Evolutionary conservation across 2,113 vertebrate genomes (phyloP).

Genomic region (Drymodes brunneopygia): DNA sequence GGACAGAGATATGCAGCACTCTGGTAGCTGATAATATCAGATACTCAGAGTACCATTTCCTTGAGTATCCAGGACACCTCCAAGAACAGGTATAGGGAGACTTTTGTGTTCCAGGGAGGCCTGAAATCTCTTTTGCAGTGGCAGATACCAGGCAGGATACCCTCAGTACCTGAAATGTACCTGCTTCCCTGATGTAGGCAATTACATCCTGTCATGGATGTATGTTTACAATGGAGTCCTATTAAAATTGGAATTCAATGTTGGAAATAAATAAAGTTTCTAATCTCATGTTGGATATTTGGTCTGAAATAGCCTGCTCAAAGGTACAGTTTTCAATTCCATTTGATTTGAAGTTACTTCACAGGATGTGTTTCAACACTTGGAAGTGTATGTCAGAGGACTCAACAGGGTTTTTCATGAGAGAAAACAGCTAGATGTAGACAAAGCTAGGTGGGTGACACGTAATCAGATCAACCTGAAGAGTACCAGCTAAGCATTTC

Average conservation of each 20-base stretch:
- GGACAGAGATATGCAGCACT: not conserved
- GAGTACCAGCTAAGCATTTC: slow-evolving; percentile 17
- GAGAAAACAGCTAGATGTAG: not conserved
- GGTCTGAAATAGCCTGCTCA: not conserved
- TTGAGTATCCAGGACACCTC: not conserved
- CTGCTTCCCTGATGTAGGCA: not conserved
- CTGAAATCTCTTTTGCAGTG: not conserved
- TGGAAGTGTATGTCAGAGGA: not conserved
- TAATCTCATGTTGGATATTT: not conserved
- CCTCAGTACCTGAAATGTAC: not conserved
- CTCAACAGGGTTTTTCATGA: not conserved
- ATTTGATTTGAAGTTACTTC: not conserved
- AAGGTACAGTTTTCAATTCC: not conserved
- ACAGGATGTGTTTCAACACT: not conserved
- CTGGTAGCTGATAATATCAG: not conserved
- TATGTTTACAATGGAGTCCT: not conserved
- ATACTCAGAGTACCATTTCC: not conserved
- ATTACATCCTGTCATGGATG: not conserved
- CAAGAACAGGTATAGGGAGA: not conserved
- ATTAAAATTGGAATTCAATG: not conserved
- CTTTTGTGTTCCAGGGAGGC: not conserved
- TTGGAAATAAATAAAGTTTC: not conserved
- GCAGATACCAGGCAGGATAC: not conserved
- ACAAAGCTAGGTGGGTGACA: not conserved
- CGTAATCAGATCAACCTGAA: not conserved